Percentiles rank a stretch among this genome's conserved stretches.
These are phyloP conservation scores for Polydrusus cervinus DNA, from an alignment of 2,888 invertebrate species.

Conservation along the genomic window DNA sequence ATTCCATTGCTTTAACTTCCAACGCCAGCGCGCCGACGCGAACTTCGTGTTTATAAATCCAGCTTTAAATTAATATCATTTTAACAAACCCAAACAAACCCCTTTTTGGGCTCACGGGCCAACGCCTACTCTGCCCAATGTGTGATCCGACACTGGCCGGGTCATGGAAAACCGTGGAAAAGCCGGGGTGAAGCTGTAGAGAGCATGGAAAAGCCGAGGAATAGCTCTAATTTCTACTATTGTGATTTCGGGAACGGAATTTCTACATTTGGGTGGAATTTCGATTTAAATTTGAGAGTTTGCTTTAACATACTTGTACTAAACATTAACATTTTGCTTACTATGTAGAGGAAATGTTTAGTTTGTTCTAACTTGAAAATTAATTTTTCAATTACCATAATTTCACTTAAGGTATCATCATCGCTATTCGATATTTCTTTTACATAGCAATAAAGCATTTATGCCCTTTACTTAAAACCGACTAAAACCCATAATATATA, in stretches of 20 bases:
- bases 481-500: too few relatives aligned
- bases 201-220: slow-evolving; percentile 34
- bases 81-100: too few relatives aligned
- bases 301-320: slow-evolving; percentile 27
- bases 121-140: too few relatives aligned
- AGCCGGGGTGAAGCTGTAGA: slow-evolving; percentile 24
- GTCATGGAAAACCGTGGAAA: slow-evolving; percentile 29
- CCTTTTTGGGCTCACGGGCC: too few relatives aligned
- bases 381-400: neutral
- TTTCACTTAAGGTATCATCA: too few relatives aligned
- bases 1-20: too few relatives aligned
- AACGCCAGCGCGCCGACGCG: too few relatives aligned
- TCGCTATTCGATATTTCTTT: too few relatives aligned
- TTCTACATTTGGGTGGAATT: slow-evolving; percentile 25
- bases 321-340: slow-evolving; percentile 18
- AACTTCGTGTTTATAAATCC: too few relatives aligned
- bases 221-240: slow-evolving; percentile 44
- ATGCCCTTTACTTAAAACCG: too few relatives aligned
- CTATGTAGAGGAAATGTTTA: slow-evolving; percentile 2
- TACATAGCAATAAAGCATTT: too few relatives aligned
- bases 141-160: neutral
- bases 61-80: too few relatives aligned
- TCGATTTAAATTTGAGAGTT: slow-evolving; percentile 27
- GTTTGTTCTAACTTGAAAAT: neutral
- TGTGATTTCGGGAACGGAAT: slow-evolving; percentile 41